phyloP scores from a whole-genome alignment of 2,797 vertebrate genomes.

The Megalops cyprinoides region DNA sequence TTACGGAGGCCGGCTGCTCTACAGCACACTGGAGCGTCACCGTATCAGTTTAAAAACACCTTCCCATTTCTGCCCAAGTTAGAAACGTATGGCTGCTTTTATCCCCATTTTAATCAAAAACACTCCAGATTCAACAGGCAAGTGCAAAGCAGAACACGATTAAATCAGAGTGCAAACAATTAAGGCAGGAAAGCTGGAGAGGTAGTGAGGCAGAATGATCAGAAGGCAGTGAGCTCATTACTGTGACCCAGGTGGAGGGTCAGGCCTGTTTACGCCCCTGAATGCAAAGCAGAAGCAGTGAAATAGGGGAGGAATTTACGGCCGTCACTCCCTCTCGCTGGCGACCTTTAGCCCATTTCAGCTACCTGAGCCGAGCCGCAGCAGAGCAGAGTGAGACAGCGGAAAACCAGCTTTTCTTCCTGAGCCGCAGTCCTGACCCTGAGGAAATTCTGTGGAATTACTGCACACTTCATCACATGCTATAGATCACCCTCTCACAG shows the following conservation, averaged over 20 bases:
- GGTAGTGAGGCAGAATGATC: background rate
- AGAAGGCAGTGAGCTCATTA: too few species aligned
- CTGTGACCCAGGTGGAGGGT: background rate
- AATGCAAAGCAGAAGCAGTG: background rate
- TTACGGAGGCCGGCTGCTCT: too few species aligned
- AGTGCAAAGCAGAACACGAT: too few species aligned
- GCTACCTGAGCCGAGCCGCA: constrained; percentile 21
- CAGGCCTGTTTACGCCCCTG: background rate
- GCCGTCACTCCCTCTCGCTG: constrained; percentile 26
- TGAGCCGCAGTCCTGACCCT: constrained; percentile 27
- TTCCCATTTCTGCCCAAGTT: too few species aligned
- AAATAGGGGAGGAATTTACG: constrained; percentile 40
- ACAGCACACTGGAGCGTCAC: too few species aligned
- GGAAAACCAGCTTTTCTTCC: constrained; percentile 42
- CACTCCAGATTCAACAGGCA: too few species aligned
- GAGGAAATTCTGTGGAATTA: constrained; percentile 41
- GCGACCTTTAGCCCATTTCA: constrained; percentile 39
- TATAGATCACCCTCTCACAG: constrained; percentile 37
- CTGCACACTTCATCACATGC: constrained; percentile 28
- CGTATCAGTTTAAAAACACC: too few species aligned
- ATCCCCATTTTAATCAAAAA: too few species aligned
- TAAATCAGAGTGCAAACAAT: too few species aligned
- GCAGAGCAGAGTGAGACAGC: constrained; percentile 1
- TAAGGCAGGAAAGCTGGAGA: background rate
- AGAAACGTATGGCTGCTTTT: too few species aligned